These are phyloP conservation scores for Gymnocephalus cernua DNA, from an alignment of 2,113 vertebrate species.

Conservation along the genomic window DNA sequence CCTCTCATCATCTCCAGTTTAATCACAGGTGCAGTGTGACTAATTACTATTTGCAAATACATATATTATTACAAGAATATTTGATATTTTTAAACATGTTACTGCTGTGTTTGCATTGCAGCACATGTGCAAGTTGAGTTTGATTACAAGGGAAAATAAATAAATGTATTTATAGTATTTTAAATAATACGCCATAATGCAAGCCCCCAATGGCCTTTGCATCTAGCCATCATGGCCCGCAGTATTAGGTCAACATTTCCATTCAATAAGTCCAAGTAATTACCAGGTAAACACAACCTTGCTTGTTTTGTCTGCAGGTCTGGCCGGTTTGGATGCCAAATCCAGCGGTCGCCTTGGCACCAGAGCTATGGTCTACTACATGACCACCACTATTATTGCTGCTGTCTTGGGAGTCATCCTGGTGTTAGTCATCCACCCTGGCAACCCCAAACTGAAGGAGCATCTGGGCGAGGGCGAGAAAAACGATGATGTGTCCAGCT, in stretches of 20 bases:
- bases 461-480: conserved; percentile 93
- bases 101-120: neutral
- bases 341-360: conserved; percentile 96
- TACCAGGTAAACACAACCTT: conserved; percentile 36
- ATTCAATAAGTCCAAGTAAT: conserved; percentile 15
- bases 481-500: conserved; percentile 96
- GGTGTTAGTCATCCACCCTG: conserved; percentile 96
- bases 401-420: conserved; percentile 96
- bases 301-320: conserved; percentile 83
- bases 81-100: neutral
- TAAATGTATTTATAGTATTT: neutral
- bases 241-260: conserved; percentile 33
- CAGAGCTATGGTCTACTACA: conserved; percentile 98
- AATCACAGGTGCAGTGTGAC: conserved; percentile 91
- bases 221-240: neutral
- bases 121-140: neutral
- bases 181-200: neutral
- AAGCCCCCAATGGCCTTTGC: conserved; percentile 20
- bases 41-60: neutral
- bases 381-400: conserved; percentile 97
- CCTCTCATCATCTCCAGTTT: conserved; percentile 99
- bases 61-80: neutral
- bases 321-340: conserved; percentile 97
- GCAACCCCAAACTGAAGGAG: conserved; percentile 96
- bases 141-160: too few species aligned